Conservation (phyloP, 2,113 vertebrate genomes). For the Martes martes region DNA sequence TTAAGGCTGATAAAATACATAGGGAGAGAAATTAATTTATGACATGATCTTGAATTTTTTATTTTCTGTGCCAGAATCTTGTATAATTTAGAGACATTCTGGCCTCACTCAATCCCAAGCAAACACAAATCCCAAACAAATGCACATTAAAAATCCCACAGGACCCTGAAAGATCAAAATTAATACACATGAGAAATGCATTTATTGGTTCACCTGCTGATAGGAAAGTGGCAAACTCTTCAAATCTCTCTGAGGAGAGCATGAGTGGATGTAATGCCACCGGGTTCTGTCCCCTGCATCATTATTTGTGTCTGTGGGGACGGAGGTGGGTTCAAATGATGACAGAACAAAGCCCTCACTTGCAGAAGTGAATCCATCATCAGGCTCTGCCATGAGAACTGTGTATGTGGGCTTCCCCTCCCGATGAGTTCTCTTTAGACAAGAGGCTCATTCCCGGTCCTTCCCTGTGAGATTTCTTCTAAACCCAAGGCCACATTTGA, state of each 20-base stretch:
- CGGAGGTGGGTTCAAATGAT: background rate
- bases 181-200: background rate
- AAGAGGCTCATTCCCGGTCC: background rate
- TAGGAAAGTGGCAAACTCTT: background rate
- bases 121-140: background rate
- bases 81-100: background rate
- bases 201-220: background rate
- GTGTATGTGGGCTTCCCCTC: background rate
- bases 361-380: background rate
- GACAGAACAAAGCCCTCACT: background rate
- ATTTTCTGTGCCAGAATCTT: background rate
- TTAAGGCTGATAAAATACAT: background rate
- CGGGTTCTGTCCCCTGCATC: background rate
- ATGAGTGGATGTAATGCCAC: background rate
- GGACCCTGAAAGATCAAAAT: background rate
- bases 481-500: background rate
- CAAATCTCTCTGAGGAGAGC: background rate
- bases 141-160: background rate
- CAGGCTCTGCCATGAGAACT: background rate
- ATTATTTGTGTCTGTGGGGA: background rate
- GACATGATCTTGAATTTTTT: background rate
- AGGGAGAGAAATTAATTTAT: background rate
- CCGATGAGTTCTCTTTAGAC: background rate
- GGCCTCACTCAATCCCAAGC: background rate
- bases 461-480: background rate